Conservation (phyloP, 1,140 invertebrate species). For the Lepidostoma basale region DNA sequence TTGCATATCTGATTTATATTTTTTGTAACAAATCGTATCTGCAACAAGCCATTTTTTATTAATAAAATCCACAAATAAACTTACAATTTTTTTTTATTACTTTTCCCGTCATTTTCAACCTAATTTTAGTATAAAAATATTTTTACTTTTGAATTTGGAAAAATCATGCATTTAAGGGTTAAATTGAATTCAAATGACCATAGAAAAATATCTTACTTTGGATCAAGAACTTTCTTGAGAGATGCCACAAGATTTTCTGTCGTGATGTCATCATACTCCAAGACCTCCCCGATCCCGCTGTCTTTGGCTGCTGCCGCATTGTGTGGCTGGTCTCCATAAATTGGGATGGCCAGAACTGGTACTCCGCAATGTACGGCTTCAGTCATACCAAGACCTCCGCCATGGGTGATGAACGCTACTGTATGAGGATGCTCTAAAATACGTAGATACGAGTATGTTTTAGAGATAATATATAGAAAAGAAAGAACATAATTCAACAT, state of each 20-base stretch:
- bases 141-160: too few relatives aligned
- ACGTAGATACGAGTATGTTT: too few relatives aligned
- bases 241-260: conserved; percentile 62
- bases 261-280: conserved; percentile 63
- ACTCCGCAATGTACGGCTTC: conserved; percentile 77
- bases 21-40: too few relatives aligned
- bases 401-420: conserved; percentile 73
- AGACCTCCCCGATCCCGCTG: conserved; percentile 64
- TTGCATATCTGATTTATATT: too few relatives aligned
- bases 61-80: too few relatives aligned
- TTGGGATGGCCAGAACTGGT: conserved; percentile 75
- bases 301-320: conserved; percentile 65
- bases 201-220: conserved; percentile 63
- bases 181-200: conserved; percentile 59
- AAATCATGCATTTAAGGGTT: too few relatives aligned
- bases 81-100: too few relatives aligned
- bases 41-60: too few relatives aligned
- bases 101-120: too few relatives aligned
- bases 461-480: too few relatives aligned
- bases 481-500: too few relatives aligned
- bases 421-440: conserved; percentile 74
- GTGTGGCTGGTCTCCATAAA: conserved; percentile 71
- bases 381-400: conserved; percentile 73
- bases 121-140: too few relatives aligned
- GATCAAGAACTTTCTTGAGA: conserved; percentile 62